Base-by-base conservation (phyloP, 2,888 invertebrate species). In the Holacanthella duospinosa region DNA sequence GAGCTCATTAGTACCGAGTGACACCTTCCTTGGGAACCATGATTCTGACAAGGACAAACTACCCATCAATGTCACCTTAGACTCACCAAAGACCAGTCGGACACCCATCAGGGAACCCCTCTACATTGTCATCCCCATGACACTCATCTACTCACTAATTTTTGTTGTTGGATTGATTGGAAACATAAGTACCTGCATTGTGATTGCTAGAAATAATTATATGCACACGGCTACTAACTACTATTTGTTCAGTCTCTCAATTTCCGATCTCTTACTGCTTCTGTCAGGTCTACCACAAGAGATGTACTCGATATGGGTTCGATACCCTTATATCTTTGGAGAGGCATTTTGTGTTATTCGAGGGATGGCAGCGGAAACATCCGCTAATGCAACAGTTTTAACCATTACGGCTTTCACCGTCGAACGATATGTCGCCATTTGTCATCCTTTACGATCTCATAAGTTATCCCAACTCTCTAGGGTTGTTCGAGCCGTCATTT, bases 191-290 rank as follows among this genome's bases (percentile, higher is more conserved):
- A 89, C 88, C 0, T 89, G 89, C 75, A 80, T 88, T 12, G 88
- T 90, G 3, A 88, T 90, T 43, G 82, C 85, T 0, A 80, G 83
- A 59, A 89, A 88, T 75, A 82, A 84, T 62, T 85, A 86, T 67
- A 89, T 89, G 89, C 88, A 88, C 77, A 89, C 89, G 0, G 69
- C 88, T 1, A 89, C 89, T 3, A 89, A 89, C 77, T 89, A 86
- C 76, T 89, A 89, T 75, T 80, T 89, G 43, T 87, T 89, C 79
- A 88, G 86, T 74, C 79, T 89, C 67, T 87, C 89, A 1, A 81
- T 89, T 19, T 88, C 88, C 1, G 89, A 90, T 77, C 78, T 89
- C 19, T 79, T 89, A 56, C 79, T 89, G 12, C 78, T 89, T 27
- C 76, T 87, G 3, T 83, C 86, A 74, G 92, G 92, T 6, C 78